Evolutionary conservation across 2,888 invertebrate genomes (phyloP), one percentile per base, ranked within the genome.

Genomic region (Watsonalla cultraria): DNA sequence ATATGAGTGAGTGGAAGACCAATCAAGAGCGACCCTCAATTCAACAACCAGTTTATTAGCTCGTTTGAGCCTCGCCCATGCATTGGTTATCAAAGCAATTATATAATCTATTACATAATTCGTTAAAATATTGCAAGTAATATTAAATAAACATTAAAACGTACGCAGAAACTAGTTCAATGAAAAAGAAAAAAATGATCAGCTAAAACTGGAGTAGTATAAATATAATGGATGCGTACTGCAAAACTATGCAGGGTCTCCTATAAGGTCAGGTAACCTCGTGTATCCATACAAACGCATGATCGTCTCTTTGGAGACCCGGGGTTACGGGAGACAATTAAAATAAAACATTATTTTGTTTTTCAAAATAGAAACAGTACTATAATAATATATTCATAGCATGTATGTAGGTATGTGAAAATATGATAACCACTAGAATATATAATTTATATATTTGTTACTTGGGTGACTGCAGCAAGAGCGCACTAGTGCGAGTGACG

Each of bases 81-180:
- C 68, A 68, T 71, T 60, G 65, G 67, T 70, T 69, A 34, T 69
- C 69, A 70, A 72, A 76, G 66, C 76, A 76, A 80, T 80, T 78
- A 78, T 80, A 78, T 80, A 70, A 73, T 68, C 72, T 76, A 75
- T 72, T 69, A 76, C 69, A 65, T 77, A 80, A 74, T 75, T 72
- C 64, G 63, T 70, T 75, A 75, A 72, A 80, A 71, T 81, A 86
- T 85, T 80, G 82, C 79, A 76, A 74, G 73, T 70, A 75, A 78
- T 73, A 68, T 66, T 61, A 71, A 75, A 77, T 65, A 70, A 75
- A 78, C 68, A 74, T 77, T 75, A 72, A 76, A 76, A 78, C 52
- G 57, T 55, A 53, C 69, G 64, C 69, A 62, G 69, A 74, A 78
- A 66, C 59, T 62, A 70, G 62, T 66, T 62, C 68, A 66, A 70